Conservation (phyloP, 2,113 vertebrate genomes). For the Campylomormyrus tamandua region DNA sequence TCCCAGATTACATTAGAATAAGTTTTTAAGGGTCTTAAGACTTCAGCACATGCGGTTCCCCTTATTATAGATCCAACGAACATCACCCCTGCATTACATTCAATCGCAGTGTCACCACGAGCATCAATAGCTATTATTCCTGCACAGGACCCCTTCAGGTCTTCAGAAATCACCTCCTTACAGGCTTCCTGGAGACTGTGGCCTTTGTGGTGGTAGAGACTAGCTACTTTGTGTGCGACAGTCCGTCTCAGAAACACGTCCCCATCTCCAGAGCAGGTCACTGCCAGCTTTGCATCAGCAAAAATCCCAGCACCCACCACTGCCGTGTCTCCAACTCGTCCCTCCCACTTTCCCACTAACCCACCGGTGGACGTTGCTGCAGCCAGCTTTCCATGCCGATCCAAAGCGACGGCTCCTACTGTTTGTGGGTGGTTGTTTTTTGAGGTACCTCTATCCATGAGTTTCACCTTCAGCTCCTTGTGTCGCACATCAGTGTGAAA, state of each 20-base stretch:
- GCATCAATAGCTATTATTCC: constrained; percentile 60
- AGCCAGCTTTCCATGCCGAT: constrained; percentile 48
- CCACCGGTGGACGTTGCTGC: constrained; percentile 66
- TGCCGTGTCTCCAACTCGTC: constrained; percentile 65
- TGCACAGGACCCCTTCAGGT: constrained; percentile 52
- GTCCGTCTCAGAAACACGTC: constrained; percentile 63
- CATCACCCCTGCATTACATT: constrained; percentile 61
- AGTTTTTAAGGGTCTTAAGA: constrained; percentile 47
- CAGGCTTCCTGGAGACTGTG: constrained; percentile 55
- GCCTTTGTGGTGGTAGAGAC: constrained; percentile 60
- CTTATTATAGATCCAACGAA: constrained; percentile 55
- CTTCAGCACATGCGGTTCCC: constrained; percentile 50
- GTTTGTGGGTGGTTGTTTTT: constrained; percentile 64
- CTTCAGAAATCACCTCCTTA: constrained; percentile 54
- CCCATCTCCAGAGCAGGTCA: constrained; percentile 66
- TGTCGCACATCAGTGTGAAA: constrained; percentile 60
- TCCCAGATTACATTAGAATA: constrained; percentile 54
- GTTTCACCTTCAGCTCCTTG: constrained; percentile 45
- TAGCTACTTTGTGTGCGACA: constrained; percentile 63
- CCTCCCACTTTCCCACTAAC: constrained; percentile 61
- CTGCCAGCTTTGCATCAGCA: constrained; percentile 58
- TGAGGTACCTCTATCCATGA: constrained; percentile 29
- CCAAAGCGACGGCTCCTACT: constrained; percentile 64
- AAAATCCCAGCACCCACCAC: constrained; percentile 64
- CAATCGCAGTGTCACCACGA: constrained; percentile 53